Percentiles rank a stretch among this genome's conserved stretches.
phyloP scores from a whole-genome alignment of 2,888 invertebrate species.

The Agapostemon virescens region DNA sequence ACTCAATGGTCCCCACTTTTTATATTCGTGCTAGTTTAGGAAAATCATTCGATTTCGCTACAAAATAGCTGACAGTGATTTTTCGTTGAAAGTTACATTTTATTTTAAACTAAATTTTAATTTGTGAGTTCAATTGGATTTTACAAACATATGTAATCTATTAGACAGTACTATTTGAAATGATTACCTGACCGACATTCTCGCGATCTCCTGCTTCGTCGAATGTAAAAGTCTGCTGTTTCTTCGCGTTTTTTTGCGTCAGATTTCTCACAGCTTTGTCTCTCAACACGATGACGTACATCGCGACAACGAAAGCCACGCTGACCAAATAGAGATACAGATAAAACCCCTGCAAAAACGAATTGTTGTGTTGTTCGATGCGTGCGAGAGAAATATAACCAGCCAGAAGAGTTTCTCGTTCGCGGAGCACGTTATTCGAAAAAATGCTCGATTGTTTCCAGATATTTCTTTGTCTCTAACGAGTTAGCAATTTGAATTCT shows the following conservation, averaged over 20 bases:
- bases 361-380: background rate
- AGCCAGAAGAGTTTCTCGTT: background rate
- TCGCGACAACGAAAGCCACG: slow-evolving; percentile 88
- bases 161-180: background rate
- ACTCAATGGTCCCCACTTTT: no score
- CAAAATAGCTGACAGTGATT: background rate
- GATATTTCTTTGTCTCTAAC: background rate
- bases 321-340: slow-evolving; percentile 90
- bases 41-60: background rate
- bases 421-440: background rate
- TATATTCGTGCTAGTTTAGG: no score
- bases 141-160: background rate
- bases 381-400: background rate
- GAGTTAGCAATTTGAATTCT: background rate
- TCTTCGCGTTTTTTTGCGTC: slow-evolving; percentile 70
- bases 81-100: no score
- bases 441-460: background rate
- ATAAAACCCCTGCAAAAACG: slow-evolving; percentile 87
- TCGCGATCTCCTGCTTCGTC: slow-evolving; percentile 47
- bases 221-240: slow-evolving; percentile 65
- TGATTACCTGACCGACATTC: slow-evolving; percentile 45
- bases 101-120: no score
- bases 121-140: background rate
- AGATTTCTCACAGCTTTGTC: slow-evolving; percentile 83
- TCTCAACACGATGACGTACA: slow-evolving; percentile 86